Conservation (phyloP, 2,888 invertebrate genomes). For the Druceiella hillmani region DNA sequence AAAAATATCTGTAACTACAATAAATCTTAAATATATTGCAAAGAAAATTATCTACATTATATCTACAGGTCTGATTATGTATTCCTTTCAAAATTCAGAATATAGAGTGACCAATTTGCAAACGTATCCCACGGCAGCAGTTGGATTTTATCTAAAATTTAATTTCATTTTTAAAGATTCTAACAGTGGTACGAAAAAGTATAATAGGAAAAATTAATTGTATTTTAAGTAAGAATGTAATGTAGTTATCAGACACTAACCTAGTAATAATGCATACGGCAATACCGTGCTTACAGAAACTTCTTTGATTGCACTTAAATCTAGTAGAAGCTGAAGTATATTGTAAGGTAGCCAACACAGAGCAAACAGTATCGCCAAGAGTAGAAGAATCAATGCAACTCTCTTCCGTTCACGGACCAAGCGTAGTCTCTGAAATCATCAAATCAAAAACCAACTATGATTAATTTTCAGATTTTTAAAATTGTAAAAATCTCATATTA, state of each 20-base stretch:
- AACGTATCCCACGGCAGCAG: no score
- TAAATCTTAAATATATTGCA: background rate
- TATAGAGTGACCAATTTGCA: no score
- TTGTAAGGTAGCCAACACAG: constrained; percentile 77
- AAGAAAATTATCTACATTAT: background rate
- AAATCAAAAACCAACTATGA: no score
- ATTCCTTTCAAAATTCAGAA: background rate
- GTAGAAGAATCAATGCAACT: constrained; percentile 69
- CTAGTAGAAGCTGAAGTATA: constrained; percentile 59
- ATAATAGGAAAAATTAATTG: background rate
- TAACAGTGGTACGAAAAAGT: no score
- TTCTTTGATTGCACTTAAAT: constrained; percentile 47
- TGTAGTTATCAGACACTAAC: no score
- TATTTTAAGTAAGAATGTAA: background rate
- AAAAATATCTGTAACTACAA: background rate
- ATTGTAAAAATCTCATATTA: no score
- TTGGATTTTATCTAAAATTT: no score
- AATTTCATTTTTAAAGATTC: no score
- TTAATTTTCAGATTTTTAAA: no score
- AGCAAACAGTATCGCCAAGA: constrained; percentile 69
- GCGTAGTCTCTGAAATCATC: constrained; percentile 53
- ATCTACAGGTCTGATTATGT: background rate
- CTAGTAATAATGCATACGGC: constrained; percentile 62
- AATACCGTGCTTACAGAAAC: constrained; percentile 40
- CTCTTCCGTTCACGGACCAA: constrained; percentile 65